Evolutionary conservation across 2,797 vertebrate species (phyloP).

Genomic region (Gambelia wislizenii): DNA sequence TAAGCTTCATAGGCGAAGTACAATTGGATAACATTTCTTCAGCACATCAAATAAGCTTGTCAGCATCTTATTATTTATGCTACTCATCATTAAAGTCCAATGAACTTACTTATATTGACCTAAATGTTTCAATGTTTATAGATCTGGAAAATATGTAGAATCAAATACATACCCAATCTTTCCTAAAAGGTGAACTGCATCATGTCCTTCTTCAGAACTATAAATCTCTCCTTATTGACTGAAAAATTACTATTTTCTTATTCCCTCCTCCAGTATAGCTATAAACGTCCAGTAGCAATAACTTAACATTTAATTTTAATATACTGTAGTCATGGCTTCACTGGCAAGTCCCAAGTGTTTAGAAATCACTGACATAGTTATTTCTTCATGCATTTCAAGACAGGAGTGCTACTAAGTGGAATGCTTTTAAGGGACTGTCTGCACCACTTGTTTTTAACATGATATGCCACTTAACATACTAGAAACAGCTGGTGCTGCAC

Average conservation of each 20-base stretch:
- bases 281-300: neutral
- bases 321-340: neutral
- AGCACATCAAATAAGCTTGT: neutral
- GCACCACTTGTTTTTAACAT: neutral
- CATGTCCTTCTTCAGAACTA: neutral
- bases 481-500: neutral
- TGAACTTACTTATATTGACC: neutral
- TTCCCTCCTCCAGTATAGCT: no score
- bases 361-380: neutral
- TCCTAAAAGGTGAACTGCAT: neutral
- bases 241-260: neutral
- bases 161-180: neutral
- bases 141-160: constrained; percentile 15
- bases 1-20: neutral
- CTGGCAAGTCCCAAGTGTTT: neutral
- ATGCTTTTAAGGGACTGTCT: neutral
- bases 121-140: neutral
- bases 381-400: neutral
- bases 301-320: neutral
- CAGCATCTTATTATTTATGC: neutral
- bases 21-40: neutral
- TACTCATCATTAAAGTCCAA: neutral
- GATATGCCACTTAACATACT: neutral
- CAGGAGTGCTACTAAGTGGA: neutral
- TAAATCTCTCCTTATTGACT: neutral